phyloP scores from a whole-genome alignment of 2,113 vertebrate species.

The Anguilla rostrata region DNA sequence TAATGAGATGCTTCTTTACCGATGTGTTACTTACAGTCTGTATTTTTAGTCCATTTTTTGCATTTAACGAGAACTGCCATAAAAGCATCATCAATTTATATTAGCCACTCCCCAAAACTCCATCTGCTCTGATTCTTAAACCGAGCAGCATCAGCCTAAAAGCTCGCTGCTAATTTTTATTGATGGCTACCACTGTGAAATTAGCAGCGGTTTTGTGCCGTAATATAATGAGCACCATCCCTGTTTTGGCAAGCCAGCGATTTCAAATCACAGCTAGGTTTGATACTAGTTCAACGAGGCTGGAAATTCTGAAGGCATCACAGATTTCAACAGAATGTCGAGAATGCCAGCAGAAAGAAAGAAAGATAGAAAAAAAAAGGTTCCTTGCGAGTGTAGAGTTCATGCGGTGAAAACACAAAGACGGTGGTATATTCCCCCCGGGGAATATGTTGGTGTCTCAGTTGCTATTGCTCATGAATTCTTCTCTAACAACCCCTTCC shows the following conservation, averaged over 20 bases:
- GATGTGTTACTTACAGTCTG: conserved; percentile 67
- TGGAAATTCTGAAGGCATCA: not conserved
- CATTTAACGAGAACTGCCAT: conserved; percentile 66
- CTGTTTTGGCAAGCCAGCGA: not conserved
- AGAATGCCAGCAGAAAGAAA: not conserved
- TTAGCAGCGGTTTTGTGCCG: conserved; percentile 21
- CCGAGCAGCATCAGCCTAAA: conserved; percentile 9
- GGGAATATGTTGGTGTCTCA: not conserved
- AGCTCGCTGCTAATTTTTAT: conserved; percentile 37
- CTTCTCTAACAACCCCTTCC: not conserved
- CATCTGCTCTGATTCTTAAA: conserved; percentile 1
- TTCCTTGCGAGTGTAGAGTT: not conserved
- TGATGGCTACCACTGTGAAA: conserved; percentile 37
- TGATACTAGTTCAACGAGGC: not conserved
- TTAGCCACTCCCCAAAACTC: conserved; percentile 47
- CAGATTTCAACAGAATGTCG: not conserved
- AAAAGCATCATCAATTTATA: conserved; percentile 67
- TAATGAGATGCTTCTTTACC: conserved; percentile 54
- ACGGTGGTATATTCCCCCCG: not conserved
- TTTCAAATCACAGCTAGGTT: not conserved
- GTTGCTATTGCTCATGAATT: not conserved
- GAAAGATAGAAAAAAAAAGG: not conserved
- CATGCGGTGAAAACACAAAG: not conserved
- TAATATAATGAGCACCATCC: not conserved
- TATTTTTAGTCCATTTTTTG: conserved; percentile 62